A percentile compares a stretch with the other conserved stretches of the same genome.
phyloP scores from a whole-genome alignment of 2,888 invertebrate species.

The Lissonota sp. region DNA sequence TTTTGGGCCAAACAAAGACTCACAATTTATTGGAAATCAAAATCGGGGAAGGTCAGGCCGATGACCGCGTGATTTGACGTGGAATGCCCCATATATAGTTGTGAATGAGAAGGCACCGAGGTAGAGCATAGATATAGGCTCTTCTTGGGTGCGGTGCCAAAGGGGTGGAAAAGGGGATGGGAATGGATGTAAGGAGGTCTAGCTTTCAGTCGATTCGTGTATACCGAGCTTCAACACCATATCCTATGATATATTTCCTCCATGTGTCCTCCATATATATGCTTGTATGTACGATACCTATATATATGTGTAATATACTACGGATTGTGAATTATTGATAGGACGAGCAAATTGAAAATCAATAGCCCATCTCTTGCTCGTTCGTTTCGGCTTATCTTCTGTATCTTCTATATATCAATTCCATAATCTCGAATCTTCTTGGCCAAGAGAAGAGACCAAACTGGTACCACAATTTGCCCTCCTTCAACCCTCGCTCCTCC shows the following conservation, averaged over 20 bases:
- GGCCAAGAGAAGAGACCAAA: background rate
- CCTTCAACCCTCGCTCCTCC: background rate
- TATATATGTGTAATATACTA: conserved; percentile 16
- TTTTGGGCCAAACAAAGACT: too few relatives aligned
- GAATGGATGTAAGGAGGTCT: conserved; percentile 28
- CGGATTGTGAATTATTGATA: conserved; percentile 67
- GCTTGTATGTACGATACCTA: background rate
- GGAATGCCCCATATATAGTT: too few relatives aligned
- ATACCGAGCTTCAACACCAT: conserved; percentile 3
- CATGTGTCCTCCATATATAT: background rate
- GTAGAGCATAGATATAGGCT: conserved; percentile 18
- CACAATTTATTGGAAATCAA: too few relatives aligned
- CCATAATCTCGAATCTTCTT: conserved; percentile 13
- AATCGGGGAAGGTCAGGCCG: too few relatives aligned
- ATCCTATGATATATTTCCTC: conserved; percentile 1
- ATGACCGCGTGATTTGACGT: too few relatives aligned
- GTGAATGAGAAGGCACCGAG: conserved; percentile 37
- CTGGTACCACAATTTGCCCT: background rate
- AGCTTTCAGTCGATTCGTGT: conserved; percentile 47
- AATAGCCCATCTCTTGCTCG: conserved; percentile 59
- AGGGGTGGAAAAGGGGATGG: background rate
- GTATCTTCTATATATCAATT: conserved; percentile 30
- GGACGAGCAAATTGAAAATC: conserved; percentile 72
- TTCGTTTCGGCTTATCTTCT: conserved; percentile 32
- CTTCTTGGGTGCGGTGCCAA: conserved; percentile 39